These are phyloP conservation scores for Dryobota labecula DNA, from an alignment of 2,888 invertebrate genomes.

Conservation along the genomic window DNA sequence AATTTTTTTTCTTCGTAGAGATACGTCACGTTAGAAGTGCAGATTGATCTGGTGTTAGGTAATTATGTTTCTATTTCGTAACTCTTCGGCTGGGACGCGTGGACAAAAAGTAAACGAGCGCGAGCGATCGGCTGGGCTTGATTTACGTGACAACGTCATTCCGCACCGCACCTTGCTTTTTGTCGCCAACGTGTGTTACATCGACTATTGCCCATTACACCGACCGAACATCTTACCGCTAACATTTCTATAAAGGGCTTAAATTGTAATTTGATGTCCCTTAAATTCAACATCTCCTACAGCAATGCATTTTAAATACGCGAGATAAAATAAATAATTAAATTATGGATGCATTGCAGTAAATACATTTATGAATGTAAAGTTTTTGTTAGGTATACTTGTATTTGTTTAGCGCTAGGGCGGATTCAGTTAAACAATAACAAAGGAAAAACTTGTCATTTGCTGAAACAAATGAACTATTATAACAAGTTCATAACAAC, in stretches of 20 bases:
- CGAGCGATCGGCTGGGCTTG: slow-evolving; percentile 33
- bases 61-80: slow-evolving; percentile 15
- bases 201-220: slow-evolving; percentile 12
- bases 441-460: neutral
- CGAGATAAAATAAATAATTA: neutral
- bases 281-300: slow-evolving; percentile 5
- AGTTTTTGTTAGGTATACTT: neutral
- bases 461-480: slow-evolving; percentile 6
- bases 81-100: slow-evolving; percentile 6
- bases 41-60: neutral
- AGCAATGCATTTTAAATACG: slow-evolving; percentile 2
- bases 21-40: neutral
- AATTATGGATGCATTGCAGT: neutral
- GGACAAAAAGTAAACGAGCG: slow-evolving; percentile 49
- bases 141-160: slow-evolving; percentile 44
- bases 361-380: slow-evolving; percentile 7
- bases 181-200: slow-evolving; percentile 30
- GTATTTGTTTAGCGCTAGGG: neutral
- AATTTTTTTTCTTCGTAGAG: neutral
- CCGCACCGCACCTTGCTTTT: slow-evolving; percentile 38
- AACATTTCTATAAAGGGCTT: neutral
- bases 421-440: neutral
- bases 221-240: neutral
- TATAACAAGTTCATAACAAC: neutral
- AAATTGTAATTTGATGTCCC: neutral